Conservation (phyloP, 2,888 invertebrate genomes). For the Drosophila parthenogenetica region DNA sequence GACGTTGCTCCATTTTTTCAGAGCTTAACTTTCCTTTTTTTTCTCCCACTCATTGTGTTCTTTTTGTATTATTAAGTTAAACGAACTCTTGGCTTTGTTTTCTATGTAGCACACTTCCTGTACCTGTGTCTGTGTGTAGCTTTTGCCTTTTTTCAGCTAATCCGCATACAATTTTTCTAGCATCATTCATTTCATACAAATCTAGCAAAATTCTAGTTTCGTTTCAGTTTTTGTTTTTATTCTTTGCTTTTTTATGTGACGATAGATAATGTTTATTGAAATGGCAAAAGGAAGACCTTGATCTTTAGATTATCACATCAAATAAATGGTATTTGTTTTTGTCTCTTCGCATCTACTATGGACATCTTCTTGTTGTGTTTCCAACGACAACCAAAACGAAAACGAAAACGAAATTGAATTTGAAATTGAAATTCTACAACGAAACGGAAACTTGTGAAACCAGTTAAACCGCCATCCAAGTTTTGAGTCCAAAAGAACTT, state of each 20-base stretch:
- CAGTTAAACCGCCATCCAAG: constrained; percentile 62
- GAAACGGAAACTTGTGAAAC: constrained; percentile 71
- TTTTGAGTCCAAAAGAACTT: constrained; percentile 58
- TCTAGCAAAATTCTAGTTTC: constrained; percentile 68
- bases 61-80: constrained; percentile 11
- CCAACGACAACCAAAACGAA: constrained; percentile 53
- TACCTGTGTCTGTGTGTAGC: constrained; percentile 8
- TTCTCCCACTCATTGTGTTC: background rate
- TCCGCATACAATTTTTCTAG: constrained; percentile 21
- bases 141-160: constrained; percentile 13
- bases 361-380: constrained; percentile 35
- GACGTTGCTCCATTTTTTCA: constrained; percentile 26
- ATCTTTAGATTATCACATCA: constrained; percentile 80
- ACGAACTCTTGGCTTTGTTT: constrained; percentile 22
- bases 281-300: constrained; percentile 78
- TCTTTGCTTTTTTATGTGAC: constrained; percentile 13
- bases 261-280: constrained; percentile 48
- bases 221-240: constrained; percentile 24
- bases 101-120: constrained; percentile 55
- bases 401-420: constrained; percentile 52
- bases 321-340: constrained; percentile 67
- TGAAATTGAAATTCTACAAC: constrained; percentile 11
- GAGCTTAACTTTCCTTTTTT: constrained; percentile 63
- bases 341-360: constrained; percentile 37
- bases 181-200: constrained; percentile 40